phyloP scores from a whole-genome alignment of 2,797 vertebrate genomes.

The Otus scops region DNA sequence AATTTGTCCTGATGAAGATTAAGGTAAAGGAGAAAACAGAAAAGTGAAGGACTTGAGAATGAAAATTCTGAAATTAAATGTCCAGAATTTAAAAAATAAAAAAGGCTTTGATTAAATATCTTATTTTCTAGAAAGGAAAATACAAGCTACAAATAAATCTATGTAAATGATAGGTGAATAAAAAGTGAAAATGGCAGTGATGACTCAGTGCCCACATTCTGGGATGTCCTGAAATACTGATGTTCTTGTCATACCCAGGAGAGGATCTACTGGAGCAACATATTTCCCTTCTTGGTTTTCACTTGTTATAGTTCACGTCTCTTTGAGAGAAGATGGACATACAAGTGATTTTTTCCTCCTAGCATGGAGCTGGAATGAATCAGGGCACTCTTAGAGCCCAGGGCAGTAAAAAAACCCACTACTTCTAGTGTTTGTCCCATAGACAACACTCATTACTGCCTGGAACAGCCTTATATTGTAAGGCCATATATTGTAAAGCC shows the following conservation, averaged over 20 bases:
- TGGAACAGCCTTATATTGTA: neutral
- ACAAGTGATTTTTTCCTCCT: neutral
- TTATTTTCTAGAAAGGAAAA: neutral
- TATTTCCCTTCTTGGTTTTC: neutral
- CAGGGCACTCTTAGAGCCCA: neutral
- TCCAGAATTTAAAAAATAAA: neutral
- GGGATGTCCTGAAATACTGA: neutral
- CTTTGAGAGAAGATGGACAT: neutral
- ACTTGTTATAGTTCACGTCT: neutral
- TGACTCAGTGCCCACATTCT: neutral
- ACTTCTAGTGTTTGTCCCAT: neutral
- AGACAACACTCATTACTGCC: neutral
- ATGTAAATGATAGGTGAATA: neutral
- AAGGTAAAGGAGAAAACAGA: neutral
- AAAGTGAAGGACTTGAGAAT: neutral
- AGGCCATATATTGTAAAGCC: neutral
- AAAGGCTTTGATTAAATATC: neutral
- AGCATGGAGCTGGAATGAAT: neutral
- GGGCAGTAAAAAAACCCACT: neutral
- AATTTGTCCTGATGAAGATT: neutral
- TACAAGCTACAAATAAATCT: neutral
- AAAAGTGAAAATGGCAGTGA: neutral
- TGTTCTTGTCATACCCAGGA: neutral
- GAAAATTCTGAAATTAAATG: neutral
- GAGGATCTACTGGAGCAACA: neutral